A percentile compares a stretch with the other conserved stretches of the same genome.
Evolutionary conservation across 2,113 vertebrate species (phyloP).

Genomic region (Melanerpes formicivorus): DNA sequence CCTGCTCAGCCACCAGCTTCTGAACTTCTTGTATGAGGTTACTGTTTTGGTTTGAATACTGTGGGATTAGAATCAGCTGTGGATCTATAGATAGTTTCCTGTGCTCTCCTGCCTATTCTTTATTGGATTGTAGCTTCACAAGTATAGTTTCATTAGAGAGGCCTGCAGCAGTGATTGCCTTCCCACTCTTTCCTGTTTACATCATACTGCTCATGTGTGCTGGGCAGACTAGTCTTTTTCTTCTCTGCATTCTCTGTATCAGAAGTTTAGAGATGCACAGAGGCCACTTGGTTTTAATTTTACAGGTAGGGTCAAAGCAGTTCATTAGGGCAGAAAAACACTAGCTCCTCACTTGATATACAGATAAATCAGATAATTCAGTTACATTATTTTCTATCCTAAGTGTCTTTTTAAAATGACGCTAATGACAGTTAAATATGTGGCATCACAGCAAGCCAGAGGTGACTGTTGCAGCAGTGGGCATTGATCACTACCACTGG

Average conservation of each 20-base stretch:
- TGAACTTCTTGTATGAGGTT: neutral
- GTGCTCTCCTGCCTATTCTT: neutral
- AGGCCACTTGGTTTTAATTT: conserved; percentile 1
- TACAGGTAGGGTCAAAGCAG: neutral
- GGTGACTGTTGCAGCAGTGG: neutral
- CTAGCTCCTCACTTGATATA: neutral
- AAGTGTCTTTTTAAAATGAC: neutral
- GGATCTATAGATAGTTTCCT: neutral
- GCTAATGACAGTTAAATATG: neutral
- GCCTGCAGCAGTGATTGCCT: neutral
- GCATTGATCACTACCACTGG: rapidly evolving
- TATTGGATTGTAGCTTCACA: neutral
- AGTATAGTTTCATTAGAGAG: neutral
- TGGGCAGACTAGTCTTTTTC: neutral
- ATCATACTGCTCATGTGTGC: neutral
- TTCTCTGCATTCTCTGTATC: neutral
- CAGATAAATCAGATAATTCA: rapidly evolving
- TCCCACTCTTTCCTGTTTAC: conserved; percentile 44
- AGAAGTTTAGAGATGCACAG: neutral
- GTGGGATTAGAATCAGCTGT: neutral
- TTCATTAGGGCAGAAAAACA: neutral
- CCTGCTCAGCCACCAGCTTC: neutral
- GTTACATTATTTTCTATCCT: neutral
- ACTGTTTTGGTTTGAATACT: neutral
- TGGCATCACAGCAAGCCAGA: neutral